A percentile compares a stretch with the other conserved stretches of the same genome.
phyloP scores from a whole-genome alignment of 64 coral and sea anemone genomes.

The Actinia tenebrosa region DNA sequence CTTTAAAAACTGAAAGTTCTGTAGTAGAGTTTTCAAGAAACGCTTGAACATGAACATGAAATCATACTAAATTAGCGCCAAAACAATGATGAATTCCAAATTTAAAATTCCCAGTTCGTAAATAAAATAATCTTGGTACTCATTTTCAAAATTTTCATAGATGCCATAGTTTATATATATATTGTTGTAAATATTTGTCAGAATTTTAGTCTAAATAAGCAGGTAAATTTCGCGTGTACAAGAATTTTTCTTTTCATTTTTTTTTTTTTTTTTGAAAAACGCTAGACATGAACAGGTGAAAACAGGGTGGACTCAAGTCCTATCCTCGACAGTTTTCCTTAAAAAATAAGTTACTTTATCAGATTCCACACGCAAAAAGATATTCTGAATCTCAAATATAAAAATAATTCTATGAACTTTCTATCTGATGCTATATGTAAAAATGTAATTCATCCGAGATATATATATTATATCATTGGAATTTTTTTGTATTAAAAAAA shows the following conservation, averaged over 20 bases:
- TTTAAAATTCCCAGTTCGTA: background rate
- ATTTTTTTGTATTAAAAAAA: no score
- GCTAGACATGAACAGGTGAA: background rate
- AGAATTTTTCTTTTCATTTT: background rate
- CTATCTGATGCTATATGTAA: no score
- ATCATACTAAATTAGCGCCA: background rate
- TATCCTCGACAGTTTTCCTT: no score
- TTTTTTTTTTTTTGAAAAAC: background rate
- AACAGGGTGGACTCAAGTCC: no score
- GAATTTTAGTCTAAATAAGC: background rate
- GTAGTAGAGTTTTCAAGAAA: background rate
- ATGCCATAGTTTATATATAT: background rate
- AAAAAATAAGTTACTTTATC: no score
- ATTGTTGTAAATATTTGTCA: background rate
- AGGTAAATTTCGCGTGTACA: background rate
- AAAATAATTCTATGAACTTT: no score
- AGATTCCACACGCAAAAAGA: no score
- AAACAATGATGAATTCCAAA: background rate
- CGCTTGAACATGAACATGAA: background rate
- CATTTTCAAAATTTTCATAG: background rate
- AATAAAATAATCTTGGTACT: background rate
- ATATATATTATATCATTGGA: no score
- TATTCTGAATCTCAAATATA: no score
- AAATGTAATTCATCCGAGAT: no score
- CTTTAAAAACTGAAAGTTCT: background rate